Evolutionary conservation across 2,113 vertebrate species (phyloP).

Genomic region (Chiloscyllium plagiosum): DNA sequence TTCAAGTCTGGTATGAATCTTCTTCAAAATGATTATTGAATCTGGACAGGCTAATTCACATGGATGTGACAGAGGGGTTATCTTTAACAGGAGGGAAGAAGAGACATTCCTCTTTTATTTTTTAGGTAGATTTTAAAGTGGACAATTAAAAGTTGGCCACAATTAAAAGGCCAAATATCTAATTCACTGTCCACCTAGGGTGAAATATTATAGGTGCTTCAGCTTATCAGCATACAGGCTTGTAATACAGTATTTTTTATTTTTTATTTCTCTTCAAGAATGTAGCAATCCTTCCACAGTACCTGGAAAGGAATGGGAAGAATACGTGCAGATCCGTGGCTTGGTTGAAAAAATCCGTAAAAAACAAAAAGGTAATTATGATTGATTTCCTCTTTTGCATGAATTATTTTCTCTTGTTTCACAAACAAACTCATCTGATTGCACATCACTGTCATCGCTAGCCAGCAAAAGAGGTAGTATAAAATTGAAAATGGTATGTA

Average conservation of each 20-base stretch:
- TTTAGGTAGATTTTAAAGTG: no score
- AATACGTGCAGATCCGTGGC: conserved; percentile 82
- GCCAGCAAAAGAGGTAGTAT: neutral
- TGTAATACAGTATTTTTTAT: neutral
- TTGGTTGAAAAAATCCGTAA: conserved; percentile 94
- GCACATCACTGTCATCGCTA: neutral
- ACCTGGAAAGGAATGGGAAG: conserved; percentile 92
- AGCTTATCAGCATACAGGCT: neutral
- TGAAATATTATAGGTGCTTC: neutral
- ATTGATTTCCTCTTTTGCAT: neutral
- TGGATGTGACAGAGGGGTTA: neutral
- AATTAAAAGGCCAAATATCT: neutral
- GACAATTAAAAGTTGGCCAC: neutral
- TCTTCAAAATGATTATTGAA: neutral
- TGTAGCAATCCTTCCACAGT: conserved; percentile 82
- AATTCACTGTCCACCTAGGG: neutral
- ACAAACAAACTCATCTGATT: neutral
- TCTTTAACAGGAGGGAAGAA: neutral
- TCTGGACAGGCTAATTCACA: neutral
- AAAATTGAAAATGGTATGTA: neutral
- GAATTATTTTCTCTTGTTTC: neutral
- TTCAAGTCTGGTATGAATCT: no score
- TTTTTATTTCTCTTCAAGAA: conserved; percentile 53
- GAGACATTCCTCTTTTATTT: neutral
- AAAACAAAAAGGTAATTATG: conserved; percentile 83